A percentile compares a stretch with the other conserved stretches of the same genome.
These are phyloP conservation scores for Ophthalmolycus amberensis DNA, from an alignment of 2,113 vertebrate species.

Conservation along the genomic window DNA sequence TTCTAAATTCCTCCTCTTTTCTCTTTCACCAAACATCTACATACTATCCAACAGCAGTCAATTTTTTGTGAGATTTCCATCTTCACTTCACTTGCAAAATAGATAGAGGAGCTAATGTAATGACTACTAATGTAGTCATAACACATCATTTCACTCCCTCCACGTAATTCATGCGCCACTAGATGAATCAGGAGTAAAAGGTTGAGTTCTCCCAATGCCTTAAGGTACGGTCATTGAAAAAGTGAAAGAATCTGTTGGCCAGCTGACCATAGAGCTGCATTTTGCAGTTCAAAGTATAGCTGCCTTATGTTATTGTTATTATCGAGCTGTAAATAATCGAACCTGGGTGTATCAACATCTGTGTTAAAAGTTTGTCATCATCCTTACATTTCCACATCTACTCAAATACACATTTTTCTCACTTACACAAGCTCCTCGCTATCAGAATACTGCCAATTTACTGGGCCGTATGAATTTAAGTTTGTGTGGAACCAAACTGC, in stretches of 20 bases:
- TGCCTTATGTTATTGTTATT: constrained; percentile 30
- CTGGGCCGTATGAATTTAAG: background rate
- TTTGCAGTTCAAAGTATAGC: constrained; percentile 20
- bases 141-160: background rate
- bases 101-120: constrained; percentile 7
- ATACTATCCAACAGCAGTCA: background rate
- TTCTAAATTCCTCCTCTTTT: constrained; percentile 18
- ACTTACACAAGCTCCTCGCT: background rate
- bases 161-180: background rate
- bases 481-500: constrained; percentile 13
- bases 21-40: constrained; percentile 16
- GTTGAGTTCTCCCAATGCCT: background rate
- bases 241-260: constrained; percentile 9
- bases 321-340: constrained; percentile 28
- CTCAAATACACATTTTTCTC: constrained; percentile 4
- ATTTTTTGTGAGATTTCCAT: background rate
- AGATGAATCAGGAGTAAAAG: background rate
- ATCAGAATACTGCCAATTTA: constrained; percentile 16
- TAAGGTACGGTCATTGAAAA: background rate
- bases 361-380: constrained; percentile 5
- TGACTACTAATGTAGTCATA: background rate
- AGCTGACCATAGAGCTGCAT: constrained; percentile 8
- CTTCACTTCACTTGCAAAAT: background rate
- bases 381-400: background rate
- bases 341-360: background rate